Conservation (phyloP, 2,888 invertebrate species). For the Rhaphigaster nebulosa region DNA sequence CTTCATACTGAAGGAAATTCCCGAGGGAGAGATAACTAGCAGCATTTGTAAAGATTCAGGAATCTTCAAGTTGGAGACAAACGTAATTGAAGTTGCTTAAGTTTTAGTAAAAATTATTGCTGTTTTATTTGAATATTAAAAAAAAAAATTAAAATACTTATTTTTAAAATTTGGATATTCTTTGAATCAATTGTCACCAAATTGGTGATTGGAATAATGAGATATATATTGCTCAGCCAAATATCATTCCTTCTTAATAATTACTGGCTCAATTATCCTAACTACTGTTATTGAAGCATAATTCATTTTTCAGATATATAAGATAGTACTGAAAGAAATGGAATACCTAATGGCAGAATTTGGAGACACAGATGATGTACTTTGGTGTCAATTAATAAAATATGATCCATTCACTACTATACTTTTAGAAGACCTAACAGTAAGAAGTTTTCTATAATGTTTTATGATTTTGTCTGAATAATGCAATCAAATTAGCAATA, state of each 20-base stretch:
- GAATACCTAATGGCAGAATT: constrained; percentile 58
- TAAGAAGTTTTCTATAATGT: neutral
- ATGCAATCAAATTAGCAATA: neutral
- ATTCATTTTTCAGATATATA: constrained; percentile 51
- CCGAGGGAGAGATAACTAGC: neutral
- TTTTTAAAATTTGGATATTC: too few species aligned
- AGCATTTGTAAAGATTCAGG: neutral
- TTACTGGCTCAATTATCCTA: too few species aligned
- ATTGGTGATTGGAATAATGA: too few species aligned
- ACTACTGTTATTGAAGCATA: neutral
- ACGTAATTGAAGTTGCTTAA: neutral
- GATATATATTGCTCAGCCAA: too few species aligned
- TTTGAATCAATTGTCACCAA: too few species aligned
- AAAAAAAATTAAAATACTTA: neutral
- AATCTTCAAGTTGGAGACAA: constrained; percentile 31
- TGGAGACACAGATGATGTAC: constrained; percentile 49
- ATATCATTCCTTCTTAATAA: too few species aligned
- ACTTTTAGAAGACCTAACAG: constrained; percentile 58
- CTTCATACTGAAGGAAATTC: constrained; percentile 46
- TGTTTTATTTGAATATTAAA: neutral
- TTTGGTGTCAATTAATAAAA: constrained; percentile 57
- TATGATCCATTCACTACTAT: constrained; percentile 21
- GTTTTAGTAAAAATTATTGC: too few species aligned
- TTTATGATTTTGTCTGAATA: too few species aligned
- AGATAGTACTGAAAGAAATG: constrained; percentile 34